phyloP scores from a whole-genome alignment of 2,888 invertebrate species.

The Volucella inflata region DNA sequence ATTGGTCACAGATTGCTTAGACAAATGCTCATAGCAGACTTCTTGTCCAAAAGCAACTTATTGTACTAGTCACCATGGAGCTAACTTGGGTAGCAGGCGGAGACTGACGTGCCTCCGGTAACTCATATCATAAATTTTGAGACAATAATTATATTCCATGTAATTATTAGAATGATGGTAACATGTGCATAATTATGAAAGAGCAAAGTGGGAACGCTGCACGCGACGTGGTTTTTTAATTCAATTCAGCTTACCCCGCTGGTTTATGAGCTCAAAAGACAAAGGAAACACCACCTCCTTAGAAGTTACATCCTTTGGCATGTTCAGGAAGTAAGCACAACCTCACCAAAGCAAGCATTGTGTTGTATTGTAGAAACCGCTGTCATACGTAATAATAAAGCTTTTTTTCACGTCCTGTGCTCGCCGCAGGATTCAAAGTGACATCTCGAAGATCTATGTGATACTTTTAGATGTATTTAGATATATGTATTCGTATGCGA shows the following conservation, averaged over 20 bases:
- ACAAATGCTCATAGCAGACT: no score
- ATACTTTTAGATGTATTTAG: background rate
- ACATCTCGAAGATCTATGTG: background rate
- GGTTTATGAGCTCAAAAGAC: conserved; percentile 3
- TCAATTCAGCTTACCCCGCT: conserved; percentile 22
- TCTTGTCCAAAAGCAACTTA: no score
- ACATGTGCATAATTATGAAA: no score
- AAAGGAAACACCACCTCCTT: conserved; percentile 20
- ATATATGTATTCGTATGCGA: conserved; percentile 32
- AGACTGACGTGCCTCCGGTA: no score
- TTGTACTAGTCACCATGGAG: no score
- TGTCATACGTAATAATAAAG: conserved; percentile 21
- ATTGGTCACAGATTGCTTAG: no score
- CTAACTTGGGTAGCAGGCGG: no score
- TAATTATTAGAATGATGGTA: no score
- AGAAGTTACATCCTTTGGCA: background rate
- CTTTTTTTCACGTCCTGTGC: background rate
- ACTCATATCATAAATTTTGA: no score
- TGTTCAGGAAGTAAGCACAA: conserved; percentile 22
- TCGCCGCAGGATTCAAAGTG: background rate
- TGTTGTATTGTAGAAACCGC: background rate
- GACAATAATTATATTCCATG: no score
- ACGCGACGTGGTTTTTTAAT: conserved; percentile 31
- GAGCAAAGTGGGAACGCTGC: background rate
- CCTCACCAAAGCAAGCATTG: conserved; percentile 10